These are phyloP conservation scores for Miichthys miiuy DNA, from an alignment of 2,797 vertebrate species.

Conservation along the genomic window DNA sequence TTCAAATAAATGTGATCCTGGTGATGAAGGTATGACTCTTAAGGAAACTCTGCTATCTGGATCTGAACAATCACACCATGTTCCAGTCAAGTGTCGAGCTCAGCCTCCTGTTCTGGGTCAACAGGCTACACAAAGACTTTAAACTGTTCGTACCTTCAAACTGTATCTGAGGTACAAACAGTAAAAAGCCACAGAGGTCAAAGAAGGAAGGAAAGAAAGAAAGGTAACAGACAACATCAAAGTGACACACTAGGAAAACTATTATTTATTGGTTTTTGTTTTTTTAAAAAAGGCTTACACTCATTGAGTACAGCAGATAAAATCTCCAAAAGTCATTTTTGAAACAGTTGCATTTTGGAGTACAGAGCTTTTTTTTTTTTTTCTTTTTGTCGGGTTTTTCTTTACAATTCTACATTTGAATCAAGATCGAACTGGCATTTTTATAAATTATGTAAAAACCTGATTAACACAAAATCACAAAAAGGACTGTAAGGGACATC, in stretches of 20 bases:
- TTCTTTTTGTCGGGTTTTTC: slow-evolving; percentile 52
- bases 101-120: background rate
- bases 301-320: slow-evolving; percentile 98
- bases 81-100: background rate
- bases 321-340: slow-evolving; percentile 93
- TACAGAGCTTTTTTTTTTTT: slow-evolving; percentile 83
- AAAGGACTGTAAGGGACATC: slow-evolving; percentile 85
- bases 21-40: background rate
- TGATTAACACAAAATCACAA: slow-evolving; percentile 85
- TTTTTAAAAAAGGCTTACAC: slow-evolving; percentile 91
- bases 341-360: slow-evolving; percentile 88
- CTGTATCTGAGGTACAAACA: background rate
- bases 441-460: slow-evolving; percentile 94
- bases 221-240: slow-evolving; percentile 62
- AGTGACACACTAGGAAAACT: slow-evolving; percentile 96
- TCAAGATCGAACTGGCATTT: slow-evolving; percentile 83
- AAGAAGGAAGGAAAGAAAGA: slow-evolving; percentile 5
- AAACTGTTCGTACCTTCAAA: background rate
- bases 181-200: background rate
- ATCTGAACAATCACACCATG: background rate
- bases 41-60: no score
- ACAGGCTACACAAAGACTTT: background rate
- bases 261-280: slow-evolving; percentile 96
- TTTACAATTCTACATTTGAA: slow-evolving; percentile 90
- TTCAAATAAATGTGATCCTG: background rate